Evolutionary conservation across 2,888 invertebrate genomes (phyloP).

Genomic region (Hydrotaea cyrtoneurina): DNA sequence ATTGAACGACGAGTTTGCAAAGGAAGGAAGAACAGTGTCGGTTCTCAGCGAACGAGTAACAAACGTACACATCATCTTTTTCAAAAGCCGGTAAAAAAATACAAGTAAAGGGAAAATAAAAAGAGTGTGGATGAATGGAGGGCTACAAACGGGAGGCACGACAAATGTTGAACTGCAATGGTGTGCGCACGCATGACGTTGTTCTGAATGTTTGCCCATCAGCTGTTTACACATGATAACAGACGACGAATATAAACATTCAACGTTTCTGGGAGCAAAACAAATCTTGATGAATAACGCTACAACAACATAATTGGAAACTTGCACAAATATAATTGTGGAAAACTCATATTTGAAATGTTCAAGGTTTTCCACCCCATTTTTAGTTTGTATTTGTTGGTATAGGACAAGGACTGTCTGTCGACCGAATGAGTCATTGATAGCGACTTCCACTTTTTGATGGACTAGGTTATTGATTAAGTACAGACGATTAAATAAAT

Average conservation of each 20-base stretch:
- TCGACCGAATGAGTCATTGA: too few relatives aligned
- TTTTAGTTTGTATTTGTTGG: too few relatives aligned
- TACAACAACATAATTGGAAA: not conserved
- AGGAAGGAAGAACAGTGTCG: too few relatives aligned
- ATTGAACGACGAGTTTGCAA: not conserved
- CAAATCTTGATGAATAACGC: not conserved
- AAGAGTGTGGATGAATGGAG: constrained; percentile 6
- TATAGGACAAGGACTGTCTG: too few relatives aligned
- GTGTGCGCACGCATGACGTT: not conserved
- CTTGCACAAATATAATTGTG: not conserved
- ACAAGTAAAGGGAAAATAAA: constrained; percentile 30
- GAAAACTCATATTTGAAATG: not conserved
- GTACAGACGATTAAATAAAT: too few relatives aligned
- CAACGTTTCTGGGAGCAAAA: constrained; percentile 6
- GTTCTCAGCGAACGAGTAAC: constrained; percentile 54
- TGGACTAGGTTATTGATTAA: too few relatives aligned
- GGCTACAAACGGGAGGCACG: not conserved
- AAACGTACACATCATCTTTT: constrained; percentile 69
- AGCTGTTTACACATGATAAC: constrained; percentile 9
- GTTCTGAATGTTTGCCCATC: not conserved
- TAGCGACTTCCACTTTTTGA: too few relatives aligned
- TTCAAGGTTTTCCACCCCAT: too few relatives aligned
- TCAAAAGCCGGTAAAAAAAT: constrained; percentile 25
- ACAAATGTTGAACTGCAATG: not conserved
- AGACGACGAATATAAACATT: not conserved